A percentile compares a stretch with the other conserved stretches of the same genome.
Evolutionary conservation across 2,888 invertebrate genomes (phyloP).

Genomic region (Oscheius myriophilus): DNA sequence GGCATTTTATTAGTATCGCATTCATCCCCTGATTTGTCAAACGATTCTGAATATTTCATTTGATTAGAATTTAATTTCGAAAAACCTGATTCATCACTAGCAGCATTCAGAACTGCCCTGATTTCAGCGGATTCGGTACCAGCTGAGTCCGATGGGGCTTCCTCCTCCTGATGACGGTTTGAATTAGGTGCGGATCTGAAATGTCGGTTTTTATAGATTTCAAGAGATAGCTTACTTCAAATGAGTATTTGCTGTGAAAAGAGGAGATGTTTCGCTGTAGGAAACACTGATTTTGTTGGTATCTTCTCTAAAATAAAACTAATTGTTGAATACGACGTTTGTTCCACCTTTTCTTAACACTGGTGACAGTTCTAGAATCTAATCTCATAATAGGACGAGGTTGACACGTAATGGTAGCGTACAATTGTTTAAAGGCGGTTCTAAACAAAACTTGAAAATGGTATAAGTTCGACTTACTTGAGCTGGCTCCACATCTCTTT

Average conservation of each 20-base stretch:
- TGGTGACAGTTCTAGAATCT: slow-evolving; percentile 24
- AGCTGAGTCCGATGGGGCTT: slow-evolving; percentile 28
- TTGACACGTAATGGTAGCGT: slow-evolving; percentile 18
- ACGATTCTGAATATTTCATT: background rate
- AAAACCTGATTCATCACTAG: slow-evolving; percentile 40
- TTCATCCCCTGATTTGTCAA: slow-evolving; percentile 9
- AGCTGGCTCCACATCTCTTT: slow-evolving; percentile 58
- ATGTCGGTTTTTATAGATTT: background rate
- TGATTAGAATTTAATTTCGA: background rate
- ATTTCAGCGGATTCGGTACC: slow-evolving; percentile 46
- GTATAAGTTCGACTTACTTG: slow-evolving; percentile 21
- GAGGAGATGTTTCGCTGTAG: slow-evolving; percentile 52
- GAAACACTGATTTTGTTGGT: slow-evolving; percentile 32
- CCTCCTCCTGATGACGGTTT: background rate
- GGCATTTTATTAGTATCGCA: slow-evolving; percentile 42
- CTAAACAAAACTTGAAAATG: slow-evolving; percentile 28
- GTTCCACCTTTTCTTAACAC: slow-evolving; percentile 9
- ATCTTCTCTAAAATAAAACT: slow-evolving; percentile 25
- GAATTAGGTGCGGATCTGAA: slow-evolving; percentile 2
- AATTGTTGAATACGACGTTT: background rate
- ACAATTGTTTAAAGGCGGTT: slow-evolving; percentile 35
- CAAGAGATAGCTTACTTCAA: slow-evolving; percentile 28
- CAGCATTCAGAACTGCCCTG: slow-evolving; percentile 38
- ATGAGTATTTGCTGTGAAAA: slow-evolving; percentile 44
- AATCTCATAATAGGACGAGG: slow-evolving; percentile 27